phyloP scores from a whole-genome alignment of 2,888 invertebrate species.

The Fabriciana adippe region DNA sequence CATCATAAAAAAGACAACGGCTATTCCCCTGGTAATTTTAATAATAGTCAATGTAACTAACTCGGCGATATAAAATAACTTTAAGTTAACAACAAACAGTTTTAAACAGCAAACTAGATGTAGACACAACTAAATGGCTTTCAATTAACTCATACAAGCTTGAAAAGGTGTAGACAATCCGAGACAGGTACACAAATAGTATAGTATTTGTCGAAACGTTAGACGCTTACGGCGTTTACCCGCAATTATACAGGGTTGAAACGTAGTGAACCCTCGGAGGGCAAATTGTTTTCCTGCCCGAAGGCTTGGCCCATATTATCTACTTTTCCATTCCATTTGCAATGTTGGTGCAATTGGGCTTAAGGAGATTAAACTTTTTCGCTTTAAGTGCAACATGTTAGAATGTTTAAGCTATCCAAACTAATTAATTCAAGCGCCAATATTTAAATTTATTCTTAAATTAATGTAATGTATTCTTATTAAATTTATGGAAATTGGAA shows the following conservation, averaged over 20 bases:
- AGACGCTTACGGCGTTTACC: slow-evolving; percentile 55
- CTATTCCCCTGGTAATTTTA: too few species aligned
- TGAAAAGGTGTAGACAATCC: slow-evolving; percentile 14
- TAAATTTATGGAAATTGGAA: too few species aligned
- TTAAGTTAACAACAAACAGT: not conserved
- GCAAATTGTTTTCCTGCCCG: slow-evolving; percentile 61
- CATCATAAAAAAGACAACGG: too few species aligned
- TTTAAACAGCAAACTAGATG: not conserved
- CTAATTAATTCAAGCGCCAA: too few species aligned
- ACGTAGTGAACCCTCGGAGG: slow-evolving; percentile 50
- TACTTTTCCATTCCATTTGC: slow-evolving; percentile 52
- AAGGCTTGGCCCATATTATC: slow-evolving; percentile 62
- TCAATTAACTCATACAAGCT: slow-evolving; percentile 11
- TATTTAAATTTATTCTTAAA: too few species aligned
- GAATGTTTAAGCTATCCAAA: not conserved
- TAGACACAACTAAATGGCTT: not conserved
- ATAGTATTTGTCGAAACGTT: slow-evolving; percentile 30
- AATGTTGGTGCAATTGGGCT: slow-evolving; percentile 55
- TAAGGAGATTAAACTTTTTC: slow-evolving; percentile 53
- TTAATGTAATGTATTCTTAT: too few species aligned
- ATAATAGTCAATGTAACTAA: too few species aligned
- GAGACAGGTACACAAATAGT: slow-evolving; percentile 18
- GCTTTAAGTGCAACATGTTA: slow-evolving; percentile 25
- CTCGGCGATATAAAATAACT: not conserved
- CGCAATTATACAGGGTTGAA: slow-evolving; percentile 55